Base-by-base conservation (phyloP, 2,888 invertebrate genomes). In the Cosmia pyralina region DNA sequence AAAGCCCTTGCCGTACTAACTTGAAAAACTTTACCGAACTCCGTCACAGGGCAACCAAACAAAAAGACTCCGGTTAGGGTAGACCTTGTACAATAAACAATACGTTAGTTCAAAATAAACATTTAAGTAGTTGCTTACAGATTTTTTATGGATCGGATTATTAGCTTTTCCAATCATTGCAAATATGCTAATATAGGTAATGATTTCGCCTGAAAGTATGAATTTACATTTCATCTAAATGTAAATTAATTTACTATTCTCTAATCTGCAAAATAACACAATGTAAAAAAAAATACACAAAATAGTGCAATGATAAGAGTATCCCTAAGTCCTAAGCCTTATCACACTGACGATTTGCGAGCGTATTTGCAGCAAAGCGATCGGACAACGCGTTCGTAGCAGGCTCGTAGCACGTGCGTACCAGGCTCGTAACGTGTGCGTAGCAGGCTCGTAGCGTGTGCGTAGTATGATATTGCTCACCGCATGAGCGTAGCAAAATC, bases 1-100 rank as follows among this genome's bases (percentile, higher is more conserved):
- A 92, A 84, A 91, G 89, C 90, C 88, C 87, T 89, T 91, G 88
- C 87, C 88, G 83, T 89, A 86, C 87, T 86, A 88, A 87, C 85
- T 85, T 88, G 87, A 90, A 91, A 91, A 89, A 85, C 86, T 88
- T 90, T 82, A 86, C 75, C 82, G 83, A 82, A 82, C 84, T 82
- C 84, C 85, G 82, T 85, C 82, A 82, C 70, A 83, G 69, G 69
- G 72, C 75, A 74, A 81, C 79, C 72, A 77, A 85, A 82, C 82
- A 86, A 85, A 87, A 83, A 76, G 60, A 68, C 44, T 64, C 64
- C 58, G 79, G 59, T 81, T 75, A 69, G 64, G 55, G 77, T 77
- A 64, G 62, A 75, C 77, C 75, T 79, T 77, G 50, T 67, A 75
- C 64, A 82, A 67, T 72, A 67, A 77, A 80, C 73, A 73, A 81